phyloP scores from a whole-genome alignment of 2,113 vertebrate genomes.

The Lates calcarifer region DNA sequence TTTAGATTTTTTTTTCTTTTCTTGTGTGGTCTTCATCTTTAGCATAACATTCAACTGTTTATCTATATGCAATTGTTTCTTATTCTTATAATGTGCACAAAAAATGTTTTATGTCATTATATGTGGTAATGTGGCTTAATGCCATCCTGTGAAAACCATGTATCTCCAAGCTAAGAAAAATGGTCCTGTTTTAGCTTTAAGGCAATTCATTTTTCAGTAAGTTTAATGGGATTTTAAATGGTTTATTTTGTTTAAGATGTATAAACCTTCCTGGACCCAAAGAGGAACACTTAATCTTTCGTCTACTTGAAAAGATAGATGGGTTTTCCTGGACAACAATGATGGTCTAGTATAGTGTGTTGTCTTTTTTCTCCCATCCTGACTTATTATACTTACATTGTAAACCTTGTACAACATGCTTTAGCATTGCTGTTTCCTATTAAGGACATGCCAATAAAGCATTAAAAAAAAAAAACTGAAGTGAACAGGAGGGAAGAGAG shows the following conservation, averaged over 20 bases:
- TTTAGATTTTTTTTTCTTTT: neutral
- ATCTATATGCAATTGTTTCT: neutral
- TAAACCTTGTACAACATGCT: too few relatives aligned
- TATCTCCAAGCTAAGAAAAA: neutral
- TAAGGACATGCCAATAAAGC: neutral
- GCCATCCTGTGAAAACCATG: neutral
- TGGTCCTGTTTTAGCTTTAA: neutral
- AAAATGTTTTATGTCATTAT: neutral
- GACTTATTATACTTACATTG: too few relatives aligned
- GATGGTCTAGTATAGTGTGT: neutral
- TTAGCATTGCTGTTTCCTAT: neutral
- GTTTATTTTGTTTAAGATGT: neutral
- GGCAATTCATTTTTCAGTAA: neutral
- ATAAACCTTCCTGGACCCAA: too few relatives aligned
- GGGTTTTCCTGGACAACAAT: too few relatives aligned
- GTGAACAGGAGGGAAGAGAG: neutral
- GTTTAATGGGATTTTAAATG: neutral
- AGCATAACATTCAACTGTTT: neutral
- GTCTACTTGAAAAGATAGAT: too few relatives aligned
- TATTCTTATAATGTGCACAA: neutral
- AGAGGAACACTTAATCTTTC: too few relatives aligned
- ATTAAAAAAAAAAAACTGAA: too few relatives aligned
- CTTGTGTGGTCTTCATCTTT: neutral
- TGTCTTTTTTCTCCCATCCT: neutral
- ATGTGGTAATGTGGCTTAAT: neutral